Base-by-base conservation (phyloP, 2,888 invertebrate genomes). In the Lepidocyrtoides sp. region DNA sequence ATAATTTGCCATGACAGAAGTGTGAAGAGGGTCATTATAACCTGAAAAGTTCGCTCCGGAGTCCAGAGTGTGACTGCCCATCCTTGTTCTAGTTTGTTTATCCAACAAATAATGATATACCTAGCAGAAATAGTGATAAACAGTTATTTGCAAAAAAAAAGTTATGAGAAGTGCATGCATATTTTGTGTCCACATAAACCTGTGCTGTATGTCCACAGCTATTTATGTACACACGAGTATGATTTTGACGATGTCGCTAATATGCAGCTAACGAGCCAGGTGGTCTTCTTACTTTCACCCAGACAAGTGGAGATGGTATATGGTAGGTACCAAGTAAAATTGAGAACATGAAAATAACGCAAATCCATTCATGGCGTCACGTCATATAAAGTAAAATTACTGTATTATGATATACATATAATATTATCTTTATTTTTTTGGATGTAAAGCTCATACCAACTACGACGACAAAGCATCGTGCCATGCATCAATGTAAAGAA, bases 211-310 rank as follows among this genome's bases (percentile, higher is more conserved):
- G n/a, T n/a, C n/a, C n/a, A n/a, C n/a, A n/a, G n/a, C n/a, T n/a
- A n/a, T n/a, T n/a, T n/a, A n/a, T n/a, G n/a, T n/a, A n/a, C n/a
- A n/a, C n/a, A n/a, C n/a, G n/a, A n/a, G n/a, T n/a, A 26, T 66
- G 66, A 32, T 41, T 20, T 41, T 41, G 7, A 41, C 20, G 41
- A 66, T 66, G n/a, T 5, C 36, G 36, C 12, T 66, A 60, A 26
- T 63, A 63, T 29, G 26, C 2, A 44, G 51, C 57, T 72, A 72
- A 20, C 63, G 10, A 82, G 57, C 81, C 88, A 88, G 88, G 88
- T 88, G 88, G 88, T 88, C 88, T 72, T 69, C 51, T 51, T 48
- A 17, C 63, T 82, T 69, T 60, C 41, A 23, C 26, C 29, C 32
- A 72, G 12, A 23, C 36, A 44, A 36, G 7, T 29, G 5, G n/a